A percentile compares a stretch with the other conserved stretches of the same genome.
These are phyloP conservation scores for Salticus scenicus DNA, from an alignment of 2,888 invertebrate genomes.

Conservation along the genomic window DNA sequence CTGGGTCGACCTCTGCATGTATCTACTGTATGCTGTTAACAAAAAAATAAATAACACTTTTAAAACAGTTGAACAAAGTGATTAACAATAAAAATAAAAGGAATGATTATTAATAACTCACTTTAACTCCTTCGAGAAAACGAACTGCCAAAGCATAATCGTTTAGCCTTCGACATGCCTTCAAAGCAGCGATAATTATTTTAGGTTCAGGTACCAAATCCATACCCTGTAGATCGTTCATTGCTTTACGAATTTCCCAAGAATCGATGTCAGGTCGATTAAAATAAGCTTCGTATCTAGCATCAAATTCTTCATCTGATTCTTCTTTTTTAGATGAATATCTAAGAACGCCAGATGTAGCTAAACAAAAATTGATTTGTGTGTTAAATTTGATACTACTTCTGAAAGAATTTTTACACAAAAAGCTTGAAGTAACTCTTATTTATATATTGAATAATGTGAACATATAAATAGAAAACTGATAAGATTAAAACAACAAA, in stretches of 20 bases:
- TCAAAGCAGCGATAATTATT: constrained; percentile 89
- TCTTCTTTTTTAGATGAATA: constrained; percentile 66
- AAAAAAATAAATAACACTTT: too few species aligned
- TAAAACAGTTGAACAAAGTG: too few species aligned
- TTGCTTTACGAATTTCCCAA: constrained; percentile 94
- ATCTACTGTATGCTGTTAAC: too few species aligned
- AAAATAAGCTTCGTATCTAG: constrained; percentile 88
- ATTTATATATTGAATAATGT: too few species aligned
- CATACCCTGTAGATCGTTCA: constrained; percentile 91
- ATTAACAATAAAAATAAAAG: too few species aligned
- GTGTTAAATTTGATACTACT: too few species aligned
- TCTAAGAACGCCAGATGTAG: constrained; percentile 7
- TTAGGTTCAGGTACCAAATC: constrained; percentile 95
- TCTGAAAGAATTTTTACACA: too few species aligned
- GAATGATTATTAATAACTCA: too few species aligned
- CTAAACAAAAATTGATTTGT: constrained; percentile 20
- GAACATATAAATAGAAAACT: too few species aligned
- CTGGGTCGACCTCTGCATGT: too few species aligned
- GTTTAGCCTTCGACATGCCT: constrained; percentile 94
- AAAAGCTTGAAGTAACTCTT: too few species aligned
- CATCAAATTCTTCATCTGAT: constrained; percentile 83
- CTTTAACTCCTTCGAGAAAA: constrained; percentile 92
- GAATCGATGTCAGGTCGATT: constrained; percentile 91
- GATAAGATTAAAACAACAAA: too few species aligned
- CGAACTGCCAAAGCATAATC: constrained; percentile 94